Conservation (phyloP, 2,888 invertebrate species). For the Volucella zonaria region DNA sequence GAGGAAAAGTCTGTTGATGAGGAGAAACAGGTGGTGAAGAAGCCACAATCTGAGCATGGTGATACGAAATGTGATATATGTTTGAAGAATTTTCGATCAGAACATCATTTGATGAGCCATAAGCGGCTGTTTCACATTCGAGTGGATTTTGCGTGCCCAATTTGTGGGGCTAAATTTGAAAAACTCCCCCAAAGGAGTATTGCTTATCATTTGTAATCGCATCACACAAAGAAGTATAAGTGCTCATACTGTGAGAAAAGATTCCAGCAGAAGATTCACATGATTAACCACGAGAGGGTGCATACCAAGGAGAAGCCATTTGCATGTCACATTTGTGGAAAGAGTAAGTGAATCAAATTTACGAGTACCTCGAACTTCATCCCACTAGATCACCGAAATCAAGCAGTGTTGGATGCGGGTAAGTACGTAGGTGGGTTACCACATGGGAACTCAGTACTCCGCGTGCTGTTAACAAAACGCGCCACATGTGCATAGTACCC, state of each 20-base stretch:
- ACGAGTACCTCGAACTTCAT: neutral
- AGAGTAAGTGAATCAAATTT: conserved; percentile 51
- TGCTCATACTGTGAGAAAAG: conserved; percentile 76
- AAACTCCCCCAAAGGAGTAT: conserved; percentile 76
- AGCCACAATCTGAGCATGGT: conserved; percentile 56
- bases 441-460: too few relatives aligned
- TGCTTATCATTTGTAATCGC: conserved; percentile 76
- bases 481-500: too few relatives aligned
- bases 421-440: too few relatives aligned
- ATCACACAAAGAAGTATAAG: conserved; percentile 76
- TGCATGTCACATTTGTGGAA: conserved; percentile 76
- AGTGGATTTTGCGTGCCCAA: conserved; percentile 75
- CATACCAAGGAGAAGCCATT: conserved; percentile 76
- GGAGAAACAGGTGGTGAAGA: conserved; percentile 5
- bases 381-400: too few relatives aligned
- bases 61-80: conserved; percentile 75
- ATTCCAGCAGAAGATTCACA: conserved; percentile 76
- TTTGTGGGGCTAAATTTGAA: conserved; percentile 75
- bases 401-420: too few relatives aligned
- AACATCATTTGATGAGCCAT: conserved; percentile 75
- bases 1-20: conserved; percentile 17
- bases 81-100: conserved; percentile 75
- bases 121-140: conserved; percentile 75
- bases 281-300: conserved; percentile 76
- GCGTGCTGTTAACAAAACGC: too few relatives aligned